Evolutionary conservation across 2,797 vertebrate species (phyloP), one percentile per base, ranked within the genome.

Genomic region (Linurgus olivaceus): DNA sequence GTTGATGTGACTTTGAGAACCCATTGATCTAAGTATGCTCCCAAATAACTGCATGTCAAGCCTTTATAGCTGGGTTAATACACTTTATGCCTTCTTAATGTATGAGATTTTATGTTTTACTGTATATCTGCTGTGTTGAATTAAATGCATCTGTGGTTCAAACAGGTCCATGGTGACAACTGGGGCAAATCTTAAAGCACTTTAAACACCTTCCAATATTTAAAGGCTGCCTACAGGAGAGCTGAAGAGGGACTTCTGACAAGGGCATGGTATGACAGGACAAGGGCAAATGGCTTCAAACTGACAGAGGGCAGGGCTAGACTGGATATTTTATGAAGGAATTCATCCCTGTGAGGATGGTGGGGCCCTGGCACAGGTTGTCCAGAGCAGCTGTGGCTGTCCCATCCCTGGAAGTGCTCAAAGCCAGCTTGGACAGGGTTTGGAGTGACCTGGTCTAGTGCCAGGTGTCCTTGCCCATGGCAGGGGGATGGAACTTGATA

Each of bases 1-100:
- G 75, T 89, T 90, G 73, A 86, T 54, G 23, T 92, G 96, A 95
- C 95, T 97, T 96, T 97, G 97, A 97, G 94, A 97, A 96, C 51
- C 80, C 94, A 83, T 50, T 85, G 95, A 97, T 90, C 94, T 95
- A 94, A 24, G 47, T 10, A 63, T 33, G 78, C 42, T 94, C 8
- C 80, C 57, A 88, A 95, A 54, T 75, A 97, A 86, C 85, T 26
- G 9, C 9, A 1, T 80, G 91, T 86, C 90, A 92, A 71, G 76
- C 33, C 89, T 97, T 97, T 95, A 94, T 13, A 93, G 89, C 57
- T 38, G 72, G 94, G 74, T 93, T 95, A 96, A 97, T 96, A 88
- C 86, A 96, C 81, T 96, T 93, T 85, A 96, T 19, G 77, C 59
- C 79, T 94, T 87, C 90, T 94, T 94, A 96, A 96, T 63, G 73